Evolutionary conservation across 2,797 vertebrate genomes (phyloP).

Genomic region (Oryzias dopingdopingensis): DNA sequence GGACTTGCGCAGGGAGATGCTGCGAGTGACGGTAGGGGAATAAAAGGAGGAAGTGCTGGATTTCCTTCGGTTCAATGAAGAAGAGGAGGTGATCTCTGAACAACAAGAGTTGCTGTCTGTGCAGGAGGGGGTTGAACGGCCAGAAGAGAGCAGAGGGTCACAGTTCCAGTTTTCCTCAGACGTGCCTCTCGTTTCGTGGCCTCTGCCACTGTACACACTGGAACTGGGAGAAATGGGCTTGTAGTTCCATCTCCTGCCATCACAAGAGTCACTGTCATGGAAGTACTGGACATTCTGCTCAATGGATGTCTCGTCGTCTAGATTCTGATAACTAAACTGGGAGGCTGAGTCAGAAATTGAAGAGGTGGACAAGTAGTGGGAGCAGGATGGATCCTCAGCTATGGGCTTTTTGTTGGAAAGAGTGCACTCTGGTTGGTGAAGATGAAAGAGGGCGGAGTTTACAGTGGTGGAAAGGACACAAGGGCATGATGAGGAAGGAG

Average conservation of each 20-base stretch:
- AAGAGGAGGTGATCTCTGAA: slow-evolving; percentile 58
- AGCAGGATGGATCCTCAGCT: slow-evolving; percentile 57
- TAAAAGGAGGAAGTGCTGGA: slow-evolving; percentile 28
- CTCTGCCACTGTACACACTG: slow-evolving; percentile 33
- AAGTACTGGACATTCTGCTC: slow-evolving; percentile 61
- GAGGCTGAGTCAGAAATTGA: slow-evolving; percentile 63
- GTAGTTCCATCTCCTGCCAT: slow-evolving; percentile 72
- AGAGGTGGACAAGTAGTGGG: slow-evolving; percentile 27
- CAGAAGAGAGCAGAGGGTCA: slow-evolving; percentile 54
- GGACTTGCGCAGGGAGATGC: slow-evolving; percentile 88
- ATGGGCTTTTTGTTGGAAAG: slow-evolving; percentile 41
- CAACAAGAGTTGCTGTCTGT: slow-evolving; percentile 74
- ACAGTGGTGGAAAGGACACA: slow-evolving; percentile 60
- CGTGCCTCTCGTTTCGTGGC: slow-evolving; percentile 31
- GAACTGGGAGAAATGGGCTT: slow-evolving; percentile 52
- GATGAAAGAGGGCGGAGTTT: slow-evolving; percentile 47
- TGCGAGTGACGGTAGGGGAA: slow-evolving; percentile 54
- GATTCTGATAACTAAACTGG: slow-evolving; percentile 49
- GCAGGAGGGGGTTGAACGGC: slow-evolving; percentile 65
- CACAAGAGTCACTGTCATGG: slow-evolving; percentile 27
- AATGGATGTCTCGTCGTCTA: slow-evolving; percentile 25
- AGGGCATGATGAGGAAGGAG: slow-evolving; percentile 69
- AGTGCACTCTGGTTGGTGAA: slow-evolving; percentile 43
- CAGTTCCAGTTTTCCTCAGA: slow-evolving; percentile 73
- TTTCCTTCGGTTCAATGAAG: slow-evolving; percentile 8